These are phyloP conservation scores for Todiramphus saurophagus DNA, from an alignment of 2,113 vertebrate genomes.

Conservation along the genomic window DNA sequence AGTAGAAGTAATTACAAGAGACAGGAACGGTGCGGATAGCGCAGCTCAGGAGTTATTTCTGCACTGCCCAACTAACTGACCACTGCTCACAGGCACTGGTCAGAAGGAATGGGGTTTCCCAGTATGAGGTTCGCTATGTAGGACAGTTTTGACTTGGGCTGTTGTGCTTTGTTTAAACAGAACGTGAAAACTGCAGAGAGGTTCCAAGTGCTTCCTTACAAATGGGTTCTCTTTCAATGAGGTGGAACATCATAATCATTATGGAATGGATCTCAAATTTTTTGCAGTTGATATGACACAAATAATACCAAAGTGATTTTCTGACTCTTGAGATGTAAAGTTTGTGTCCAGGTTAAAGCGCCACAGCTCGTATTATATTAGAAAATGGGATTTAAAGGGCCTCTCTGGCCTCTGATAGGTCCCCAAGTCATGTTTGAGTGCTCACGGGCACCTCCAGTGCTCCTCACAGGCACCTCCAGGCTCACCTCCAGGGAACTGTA, in stretches of 20 bases:
- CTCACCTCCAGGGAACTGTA: background rate
- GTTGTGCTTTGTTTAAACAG: background rate
- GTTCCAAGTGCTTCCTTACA: rapidly evolving
- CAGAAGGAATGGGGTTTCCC: background rate
- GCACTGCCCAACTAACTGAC: background rate
- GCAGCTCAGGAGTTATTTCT: background rate
- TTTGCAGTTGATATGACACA: background rate
- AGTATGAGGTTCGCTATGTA: rapidly evolving
- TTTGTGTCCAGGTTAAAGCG: background rate
- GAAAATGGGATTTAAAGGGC: background rate
- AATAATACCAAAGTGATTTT: background rate
- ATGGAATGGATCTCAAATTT: rapidly evolving
- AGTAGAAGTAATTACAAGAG: conserved; percentile 10
- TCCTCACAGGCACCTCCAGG: background rate
- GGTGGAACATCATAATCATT: background rate
- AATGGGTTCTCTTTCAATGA: background rate
- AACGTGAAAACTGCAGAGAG: background rate
- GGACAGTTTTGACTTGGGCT: background rate
- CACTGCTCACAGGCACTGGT: background rate
- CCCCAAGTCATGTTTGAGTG: background rate
- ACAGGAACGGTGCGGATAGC: background rate
- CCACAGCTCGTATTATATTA: background rate
- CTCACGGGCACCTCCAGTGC: background rate
- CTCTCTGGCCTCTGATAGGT: background rate
- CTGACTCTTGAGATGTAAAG: rapidly evolving